phyloP scores from a whole-genome alignment of 2,797 vertebrate species.

The Sebastes hopkinsi region DNA sequence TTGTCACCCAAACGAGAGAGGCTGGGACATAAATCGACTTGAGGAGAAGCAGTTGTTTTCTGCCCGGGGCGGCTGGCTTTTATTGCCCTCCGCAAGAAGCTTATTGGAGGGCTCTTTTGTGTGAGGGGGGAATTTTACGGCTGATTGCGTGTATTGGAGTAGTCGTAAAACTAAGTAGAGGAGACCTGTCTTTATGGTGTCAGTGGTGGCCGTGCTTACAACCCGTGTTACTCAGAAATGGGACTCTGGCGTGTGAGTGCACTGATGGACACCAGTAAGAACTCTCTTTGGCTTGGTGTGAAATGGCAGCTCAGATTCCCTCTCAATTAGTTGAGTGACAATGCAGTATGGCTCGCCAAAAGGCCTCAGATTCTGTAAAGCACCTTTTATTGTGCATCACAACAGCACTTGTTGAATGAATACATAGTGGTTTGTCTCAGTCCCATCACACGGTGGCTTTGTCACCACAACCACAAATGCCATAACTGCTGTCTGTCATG shows the following conservation, averaged over 20 bases:
- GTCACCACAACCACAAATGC: constrained; percentile 1
- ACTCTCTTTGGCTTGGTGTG: neutral
- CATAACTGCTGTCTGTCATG: neutral
- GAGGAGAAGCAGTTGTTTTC: constrained; percentile 53
- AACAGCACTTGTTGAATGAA: neutral
- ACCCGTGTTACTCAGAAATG: constrained; percentile 17
- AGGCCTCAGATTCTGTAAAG: neutral
- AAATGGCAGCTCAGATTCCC: neutral
- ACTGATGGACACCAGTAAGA: neutral
- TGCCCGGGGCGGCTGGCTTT: constrained; percentile 37
- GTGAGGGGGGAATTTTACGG: constrained; percentile 59
- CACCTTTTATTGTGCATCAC: neutral
- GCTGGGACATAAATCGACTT: constrained; percentile 47
- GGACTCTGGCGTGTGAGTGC: neutral
- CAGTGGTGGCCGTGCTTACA: constrained; percentile 18
- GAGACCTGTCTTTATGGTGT: constrained; percentile 61
- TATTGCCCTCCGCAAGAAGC: constrained; percentile 52
- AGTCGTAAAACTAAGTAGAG: constrained; percentile 64
- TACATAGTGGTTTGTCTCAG: neutral
- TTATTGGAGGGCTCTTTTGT: constrained; percentile 59
- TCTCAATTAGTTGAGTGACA: neutral
- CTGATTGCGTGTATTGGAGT: constrained; percentile 46
- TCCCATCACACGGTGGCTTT: neutral
- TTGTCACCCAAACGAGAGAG: constrained; percentile 4
- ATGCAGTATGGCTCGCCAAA: neutral